Evolutionary conservation across 1,140 invertebrate genomes (phyloP), one percentile per base, ranked within the genome.

Genomic region (Diprion similis): DNA sequence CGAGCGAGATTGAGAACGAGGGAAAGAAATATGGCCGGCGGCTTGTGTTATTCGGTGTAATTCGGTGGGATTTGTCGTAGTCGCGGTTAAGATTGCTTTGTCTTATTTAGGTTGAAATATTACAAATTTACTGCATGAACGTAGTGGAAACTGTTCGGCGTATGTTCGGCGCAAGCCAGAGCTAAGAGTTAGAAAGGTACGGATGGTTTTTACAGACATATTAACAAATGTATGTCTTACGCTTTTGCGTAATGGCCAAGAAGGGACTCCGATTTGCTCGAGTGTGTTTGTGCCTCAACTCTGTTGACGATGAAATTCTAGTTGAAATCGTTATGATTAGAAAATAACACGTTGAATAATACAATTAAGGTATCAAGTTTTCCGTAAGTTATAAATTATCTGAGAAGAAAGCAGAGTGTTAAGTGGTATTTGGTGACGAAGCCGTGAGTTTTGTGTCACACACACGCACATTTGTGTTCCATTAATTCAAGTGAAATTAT

Each of bases 21-120:
- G 15, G 69, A 15, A 37, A 45, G 46, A 69, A 83, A 83, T 75
- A 84, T 84, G 82, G 83, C 78, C 80, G 82, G 76, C 76, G 73
- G 79, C 77, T 75, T 82, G 75, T 78, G 68, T 79, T 69, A 65
- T 17, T 77, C 24, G 51, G 75, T 78, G 68, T 79, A 67, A 65
- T 17, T 77, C 24, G 51, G 47, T 70, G 67, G 68, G 15, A 17
- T 68, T 78, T 71, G 71, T 59, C 65, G 70, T 46, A n/a, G 64
- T 73, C 24, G 64, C 15, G 37, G 71, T 71, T 72, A 73, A 37
- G 47, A 17, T 13, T 68, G 67, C 37, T 46, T 68, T 66, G 59
- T 71, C 70, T 46, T 68, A 18, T 47, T 11, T 59, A 74, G 67
- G 24, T 18, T 45, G 64, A 66, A 66, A 65, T 66, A 74, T 37